These are phyloP conservation scores for Catharus fuscescens DNA, from an alignment of 2,113 vertebrate genomes.

Conservation along the genomic window DNA sequence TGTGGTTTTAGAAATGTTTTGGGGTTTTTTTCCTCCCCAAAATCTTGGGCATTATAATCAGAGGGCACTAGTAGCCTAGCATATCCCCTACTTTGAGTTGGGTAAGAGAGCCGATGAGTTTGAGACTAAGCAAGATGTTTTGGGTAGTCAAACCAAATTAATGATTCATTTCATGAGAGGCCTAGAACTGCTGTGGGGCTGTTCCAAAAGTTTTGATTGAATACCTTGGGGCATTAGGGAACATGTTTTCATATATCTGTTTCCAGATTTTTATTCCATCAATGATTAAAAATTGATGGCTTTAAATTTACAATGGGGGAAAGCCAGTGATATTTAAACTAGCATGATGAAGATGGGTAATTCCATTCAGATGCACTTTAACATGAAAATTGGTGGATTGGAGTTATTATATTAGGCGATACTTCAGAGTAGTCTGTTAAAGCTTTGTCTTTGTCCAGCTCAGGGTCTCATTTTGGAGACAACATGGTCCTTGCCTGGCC, in stretches of 20 bases:
- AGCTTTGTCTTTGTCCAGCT: neutral
- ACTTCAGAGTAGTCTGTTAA: neutral
- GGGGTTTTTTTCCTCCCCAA: accelerated
- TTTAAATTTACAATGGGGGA: neutral
- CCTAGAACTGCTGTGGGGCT: neutral
- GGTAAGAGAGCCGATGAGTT: neutral
- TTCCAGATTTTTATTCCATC: neutral
- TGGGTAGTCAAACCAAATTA: neutral
- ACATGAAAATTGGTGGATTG: neutral
- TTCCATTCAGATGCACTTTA: neutral
- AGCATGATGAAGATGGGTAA: neutral
- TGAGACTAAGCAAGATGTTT: neutral
- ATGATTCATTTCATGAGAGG: neutral
- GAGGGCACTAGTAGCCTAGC: neutral
- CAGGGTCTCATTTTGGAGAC: neutral
- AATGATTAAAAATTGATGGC: neutral
- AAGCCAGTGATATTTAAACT: neutral
- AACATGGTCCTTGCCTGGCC: neutral
- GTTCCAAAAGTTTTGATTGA: neutral
- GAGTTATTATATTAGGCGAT: neutral
- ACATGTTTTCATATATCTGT: neutral
- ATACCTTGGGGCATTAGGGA: neutral
- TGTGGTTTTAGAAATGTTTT: neutral
- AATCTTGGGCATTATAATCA: neutral
- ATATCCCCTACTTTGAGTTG: neutral